These are phyloP conservation scores for Chauna torquata DNA, from an alignment of 2,113 vertebrate genomes.

Conservation along the genomic window DNA sequence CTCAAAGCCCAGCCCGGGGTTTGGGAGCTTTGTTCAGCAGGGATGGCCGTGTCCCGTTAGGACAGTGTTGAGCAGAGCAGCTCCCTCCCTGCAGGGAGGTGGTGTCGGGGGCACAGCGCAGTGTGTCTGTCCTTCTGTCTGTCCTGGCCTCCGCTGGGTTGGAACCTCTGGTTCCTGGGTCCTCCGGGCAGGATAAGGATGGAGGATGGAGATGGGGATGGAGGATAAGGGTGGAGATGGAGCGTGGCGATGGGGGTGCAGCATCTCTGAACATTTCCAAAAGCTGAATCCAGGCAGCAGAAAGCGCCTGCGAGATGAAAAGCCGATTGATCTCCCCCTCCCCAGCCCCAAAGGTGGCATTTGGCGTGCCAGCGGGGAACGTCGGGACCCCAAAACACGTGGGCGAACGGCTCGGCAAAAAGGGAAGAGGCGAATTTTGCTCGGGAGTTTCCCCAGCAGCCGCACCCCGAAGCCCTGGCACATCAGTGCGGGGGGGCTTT, in stretches of 20 bases:
- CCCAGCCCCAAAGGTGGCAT: neutral
- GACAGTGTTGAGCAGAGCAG: too few species aligned
- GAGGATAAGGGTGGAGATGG: neutral
- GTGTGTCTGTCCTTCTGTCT: neutral
- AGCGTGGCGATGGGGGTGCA: neutral
- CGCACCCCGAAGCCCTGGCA: neutral
- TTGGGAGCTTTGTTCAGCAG: too few species aligned
- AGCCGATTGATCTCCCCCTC: neutral
- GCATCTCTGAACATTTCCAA: neutral
- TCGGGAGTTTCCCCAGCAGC: neutral
- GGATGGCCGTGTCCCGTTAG: accelerated
- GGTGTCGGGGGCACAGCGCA: accelerated
- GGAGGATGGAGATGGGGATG: neutral
- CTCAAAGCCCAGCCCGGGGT: neutral
- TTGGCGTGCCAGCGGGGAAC: neutral
- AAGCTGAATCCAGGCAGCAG: neutral
- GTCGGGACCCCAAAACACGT: neutral
- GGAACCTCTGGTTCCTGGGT: accelerated
- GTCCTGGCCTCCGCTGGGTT: neutral
- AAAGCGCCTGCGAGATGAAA: neutral
- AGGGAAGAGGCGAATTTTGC: neutral
- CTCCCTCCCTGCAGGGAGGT: too few species aligned
- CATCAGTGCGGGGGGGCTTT: accelerated
- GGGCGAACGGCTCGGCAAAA: neutral
- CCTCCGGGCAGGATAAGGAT: neutral